Base-by-base conservation (phyloP, 1,140 invertebrate genomes). In the Drosophila tsacasi region DNA sequence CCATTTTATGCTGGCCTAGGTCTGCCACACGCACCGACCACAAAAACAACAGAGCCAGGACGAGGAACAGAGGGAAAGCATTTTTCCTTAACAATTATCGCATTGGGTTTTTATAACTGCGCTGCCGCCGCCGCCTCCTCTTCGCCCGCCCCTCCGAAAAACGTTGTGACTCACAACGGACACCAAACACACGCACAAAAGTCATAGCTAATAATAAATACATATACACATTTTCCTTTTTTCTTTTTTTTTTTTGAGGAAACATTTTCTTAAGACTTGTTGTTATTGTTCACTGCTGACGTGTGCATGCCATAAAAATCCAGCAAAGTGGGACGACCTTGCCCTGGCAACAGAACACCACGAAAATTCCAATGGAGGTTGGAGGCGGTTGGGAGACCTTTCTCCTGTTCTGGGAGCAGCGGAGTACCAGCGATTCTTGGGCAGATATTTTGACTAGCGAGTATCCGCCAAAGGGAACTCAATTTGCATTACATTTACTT, bases 401-500 rank as follows among this genome's bases (percentile, higher is more conserved):
- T 9, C 50, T 32, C n/a, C 50, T 5, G 12, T 27, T 40, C 23
- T 25, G 61, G 35, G 21, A 5, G n/a, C 17, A 5, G n/a, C 17
- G 64, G 42, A 25, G 4, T 17, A 19, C 17, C 39, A 64, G 54
- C 69, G 69, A 44, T 69, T 78, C 42, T 47, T 65, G 55, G 19
- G n/a, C 49, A 79, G 69, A 79, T 68, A 77, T 86, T 86, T 64
- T 52, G 74, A 74, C 82, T 82, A 32, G 61, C 52, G 61, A 40
- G 49, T 42, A 67, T 66, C 54, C 44, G 50, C 71, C 35, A 21
- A 72, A 58, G 72, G 73, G 57, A 89, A 84, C 84, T 72, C 83
- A 87, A 87, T 87, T 87, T 87, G 83, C 84, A 87, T 89, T 87
- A 87, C 73, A 87, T 83, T 83, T 89, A 63, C 79, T 68, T 65